phyloP scores from a whole-genome alignment of 2,113 vertebrate genomes.

The Sapajus apella region DNA sequence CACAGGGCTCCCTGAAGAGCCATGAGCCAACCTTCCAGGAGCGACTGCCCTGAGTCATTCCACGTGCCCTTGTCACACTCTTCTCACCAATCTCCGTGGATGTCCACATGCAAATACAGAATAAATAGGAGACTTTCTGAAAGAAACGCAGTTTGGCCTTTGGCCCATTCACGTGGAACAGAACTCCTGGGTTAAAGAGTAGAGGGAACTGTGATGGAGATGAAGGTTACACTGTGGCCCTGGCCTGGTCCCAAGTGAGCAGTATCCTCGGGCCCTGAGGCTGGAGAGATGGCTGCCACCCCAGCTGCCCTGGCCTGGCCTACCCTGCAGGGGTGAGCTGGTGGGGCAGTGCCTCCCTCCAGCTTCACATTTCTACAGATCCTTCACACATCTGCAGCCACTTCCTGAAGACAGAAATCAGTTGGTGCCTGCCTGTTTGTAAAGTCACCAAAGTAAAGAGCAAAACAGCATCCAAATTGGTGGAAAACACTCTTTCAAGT shows the following conservation, averaged over 20 bases:
- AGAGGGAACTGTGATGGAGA: neutral
- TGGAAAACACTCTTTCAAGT: neutral
- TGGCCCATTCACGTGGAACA: neutral
- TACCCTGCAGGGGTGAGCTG: accelerated
- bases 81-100: neutral
- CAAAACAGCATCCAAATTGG: neutral
- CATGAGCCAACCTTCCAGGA: neutral
- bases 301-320: neutral
- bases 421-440: slow-evolving; percentile 19
- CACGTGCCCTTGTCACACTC: neutral
- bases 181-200: neutral
- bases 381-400: slow-evolving; percentile 14
- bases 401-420: slow-evolving; percentile 33
- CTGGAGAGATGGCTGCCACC: neutral
- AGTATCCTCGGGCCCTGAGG: neutral
- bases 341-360: neutral
- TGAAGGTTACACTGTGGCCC: neutral
- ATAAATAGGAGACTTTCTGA: neutral
- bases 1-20: neutral
- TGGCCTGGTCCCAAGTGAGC: neutral
- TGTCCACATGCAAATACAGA: neutral
- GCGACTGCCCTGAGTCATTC: neutral
- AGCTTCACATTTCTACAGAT: slow-evolving; percentile 4
- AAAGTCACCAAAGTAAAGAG: slow-evolving; percentile 49
- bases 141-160: neutral